Base-by-base conservation (phyloP, 2,797 vertebrate genomes). In the Rhinella marina region DNA sequence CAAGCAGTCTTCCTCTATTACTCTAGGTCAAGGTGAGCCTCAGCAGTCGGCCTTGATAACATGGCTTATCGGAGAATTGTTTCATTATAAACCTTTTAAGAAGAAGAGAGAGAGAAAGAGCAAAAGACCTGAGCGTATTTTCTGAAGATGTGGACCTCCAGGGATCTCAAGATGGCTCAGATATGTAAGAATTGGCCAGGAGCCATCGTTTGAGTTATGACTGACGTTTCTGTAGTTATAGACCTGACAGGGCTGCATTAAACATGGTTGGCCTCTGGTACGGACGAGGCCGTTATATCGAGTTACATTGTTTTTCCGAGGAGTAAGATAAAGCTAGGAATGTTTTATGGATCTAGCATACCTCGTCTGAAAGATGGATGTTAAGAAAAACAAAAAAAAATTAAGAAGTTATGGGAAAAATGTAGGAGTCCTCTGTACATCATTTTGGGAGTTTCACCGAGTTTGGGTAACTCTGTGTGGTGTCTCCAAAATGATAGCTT, bases 81-180 rank as follows among this genome's bases (percentile, higher is more conserved):
- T 82, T 86, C 77, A 89, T 89, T 89, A 89, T 64, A 77, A 89
- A 86, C 84, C 88, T 89, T 89, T 89, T 89, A 89, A 78, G 72
- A 75, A 66, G 70, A 19, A 80, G 77, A 81, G 41, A 6, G 41
- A 41, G 41, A 50, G 70, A 29, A 21, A 48, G 23, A 16, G 62
- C 41, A 17, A 72, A 62, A 68, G 88, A 86, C 88, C 84, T 89
- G 87, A 61, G 19, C 77, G 70, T 84, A 59, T 81, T 85, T 88
- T 85, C 68, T 54, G 78, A 21, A 86, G 78, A 82, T 50, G 68
- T 86, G 83, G 48, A 81, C 84, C 88, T 86, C 79, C 50, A 64
- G 88, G 88, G 88, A 89, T 57, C 68, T 81, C 29, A n/a, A 52
- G 59, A 86, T 77, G 68, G 70, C 84, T 88, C 52, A 7, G 83